Percentiles rank a stretch among this genome's conserved stretches.
Conservation (phyloP, 2,113 vertebrate genomes). For the Chaetodon trifascialis region DNA sequence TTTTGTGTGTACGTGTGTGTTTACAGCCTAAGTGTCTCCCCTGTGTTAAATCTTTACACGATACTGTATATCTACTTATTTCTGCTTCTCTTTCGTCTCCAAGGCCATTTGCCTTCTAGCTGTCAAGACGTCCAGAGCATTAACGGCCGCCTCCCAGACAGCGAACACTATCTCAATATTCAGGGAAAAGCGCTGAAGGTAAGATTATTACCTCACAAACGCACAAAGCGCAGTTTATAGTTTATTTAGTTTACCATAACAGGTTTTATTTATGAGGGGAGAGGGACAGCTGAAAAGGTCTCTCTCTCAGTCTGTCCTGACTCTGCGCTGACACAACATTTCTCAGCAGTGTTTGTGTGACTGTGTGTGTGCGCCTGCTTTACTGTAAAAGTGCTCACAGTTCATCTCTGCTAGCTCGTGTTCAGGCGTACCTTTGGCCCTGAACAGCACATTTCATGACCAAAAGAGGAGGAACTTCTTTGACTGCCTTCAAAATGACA, state of each 20-base stretch:
- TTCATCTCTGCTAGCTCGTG: neutral
- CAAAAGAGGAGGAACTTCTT: slow-evolving; percentile 8
- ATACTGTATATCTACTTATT: slow-evolving; percentile 1
- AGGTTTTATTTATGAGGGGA: slow-evolving; percentile 2
- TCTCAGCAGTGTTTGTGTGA: neutral
- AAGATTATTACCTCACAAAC: slow-evolving; percentile 16
- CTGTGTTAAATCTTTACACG: slow-evolving; percentile 9
- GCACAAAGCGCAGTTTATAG: slow-evolving; percentile 17
- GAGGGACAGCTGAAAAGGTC: neutral
- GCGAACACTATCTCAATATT: slow-evolving; percentile 90
- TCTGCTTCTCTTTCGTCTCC: slow-evolving; percentile 39
- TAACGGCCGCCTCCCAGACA: slow-evolving; percentile 83
- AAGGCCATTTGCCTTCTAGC: slow-evolving; percentile 90
- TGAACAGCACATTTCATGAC: neutral
- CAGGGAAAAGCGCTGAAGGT: slow-evolving; percentile 92
- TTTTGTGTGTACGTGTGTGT: slow-evolving; percentile 17
- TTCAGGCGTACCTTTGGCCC: neutral
- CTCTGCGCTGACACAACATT: neutral
- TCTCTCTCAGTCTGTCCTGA: neutral
- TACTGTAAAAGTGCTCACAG: too few relatives aligned
- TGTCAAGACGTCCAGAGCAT: slow-evolving; percentile 88
- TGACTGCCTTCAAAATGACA: neutral
- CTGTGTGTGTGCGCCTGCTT: too few relatives aligned
- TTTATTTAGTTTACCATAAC: too few relatives aligned
- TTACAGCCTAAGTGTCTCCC: neutral